phyloP scores from a whole-genome alignment of 1,140 invertebrate genomes.

The Panagrolaimus sp. region DNA sequence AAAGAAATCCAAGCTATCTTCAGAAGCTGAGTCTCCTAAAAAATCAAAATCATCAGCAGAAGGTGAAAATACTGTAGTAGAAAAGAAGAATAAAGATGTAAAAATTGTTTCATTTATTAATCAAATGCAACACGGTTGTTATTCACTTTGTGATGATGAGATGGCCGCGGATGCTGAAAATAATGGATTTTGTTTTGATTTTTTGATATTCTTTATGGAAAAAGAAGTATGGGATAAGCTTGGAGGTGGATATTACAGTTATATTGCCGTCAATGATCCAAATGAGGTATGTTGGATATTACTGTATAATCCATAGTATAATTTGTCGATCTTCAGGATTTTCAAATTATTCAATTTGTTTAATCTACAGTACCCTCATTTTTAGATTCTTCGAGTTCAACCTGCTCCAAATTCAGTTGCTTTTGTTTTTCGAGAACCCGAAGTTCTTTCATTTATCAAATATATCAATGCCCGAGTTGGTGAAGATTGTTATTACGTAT shows the following conservation, averaged over 20 bases:
- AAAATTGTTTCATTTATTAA: constrained; percentile 34
- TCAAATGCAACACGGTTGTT: constrained; percentile 37
- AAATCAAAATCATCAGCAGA: background rate
- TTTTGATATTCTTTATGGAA: constrained; percentile 40
- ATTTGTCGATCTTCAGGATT: background rate
- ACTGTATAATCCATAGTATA: too few species aligned
- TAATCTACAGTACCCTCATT: constrained; percentile 1
- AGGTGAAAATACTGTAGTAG: background rate
- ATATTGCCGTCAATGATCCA: constrained; percentile 34
- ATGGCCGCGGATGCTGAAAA: constrained; percentile 38
- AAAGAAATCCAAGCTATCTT: background rate
- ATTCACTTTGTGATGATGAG: constrained; percentile 29
- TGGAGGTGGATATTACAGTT: constrained; percentile 40
- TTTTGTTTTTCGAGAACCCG: constrained; percentile 46
- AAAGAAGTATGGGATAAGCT: constrained; percentile 26
- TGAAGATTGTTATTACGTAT: constrained; percentile 32
- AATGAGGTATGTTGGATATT: constrained; percentile 28
- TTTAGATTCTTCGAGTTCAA: constrained; percentile 40
- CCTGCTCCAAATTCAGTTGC: constrained; percentile 31
- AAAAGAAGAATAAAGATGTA: constrained; percentile 30
- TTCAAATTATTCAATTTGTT: background rate
- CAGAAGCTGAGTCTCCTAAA: constrained; percentile 1
- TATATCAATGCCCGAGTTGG: constrained; percentile 38
- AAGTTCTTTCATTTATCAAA: constrained; percentile 46
- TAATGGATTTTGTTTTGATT: constrained; percentile 45